Base-by-base conservation (phyloP, 2,888 invertebrate species). In the Leptopilina myrica region DNA sequence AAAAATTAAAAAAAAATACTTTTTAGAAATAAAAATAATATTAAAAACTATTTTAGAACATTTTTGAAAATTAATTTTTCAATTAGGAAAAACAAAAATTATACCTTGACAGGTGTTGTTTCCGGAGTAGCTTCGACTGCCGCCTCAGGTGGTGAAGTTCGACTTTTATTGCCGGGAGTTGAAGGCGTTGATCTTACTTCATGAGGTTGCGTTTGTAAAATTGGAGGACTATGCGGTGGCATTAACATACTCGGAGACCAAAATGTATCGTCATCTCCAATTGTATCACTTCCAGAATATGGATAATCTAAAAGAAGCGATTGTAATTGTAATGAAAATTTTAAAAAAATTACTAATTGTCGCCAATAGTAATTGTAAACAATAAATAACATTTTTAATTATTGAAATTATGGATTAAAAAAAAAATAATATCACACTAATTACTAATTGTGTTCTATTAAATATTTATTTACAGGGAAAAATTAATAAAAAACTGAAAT, bases 81-180 rank as follows among this genome's bases (percentile, higher is more conserved):
- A 20, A 1, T 20, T 20, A 20, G 20, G 20, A 20, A 20, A 1
- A 20, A 20, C n/a, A n/a, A 20, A 20, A 20, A 20, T 20, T 20
- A 20, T 20, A 20, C 96, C 91, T 96, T 95, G 33, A 96, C 94
- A 3, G 97, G 97, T 62, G 97, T 97, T 69, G 97, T 97, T 93
- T 97, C 97, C 1, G 97, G 97, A 7, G 97, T 97, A 5, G 97
- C 97, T 92, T 97, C 97, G 79, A 97, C 95, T 46, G 97, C 97
- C 66, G 97, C 96, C 92, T 97, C 97, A 6, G 97, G 97, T 49
- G 96, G 96, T 15, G 96, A 95, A 0, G 95, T 94, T 56, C 95
- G 95, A 46, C 88, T 90, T 79, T 89, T 86, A 65, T 87, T 90
- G 73, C 87, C 89, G 93, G 89, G 89, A 8, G 91, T 91, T 64